Conservation (phyloP, 2,113 vertebrate species). For the Miniopterus natalensis region DNA sequence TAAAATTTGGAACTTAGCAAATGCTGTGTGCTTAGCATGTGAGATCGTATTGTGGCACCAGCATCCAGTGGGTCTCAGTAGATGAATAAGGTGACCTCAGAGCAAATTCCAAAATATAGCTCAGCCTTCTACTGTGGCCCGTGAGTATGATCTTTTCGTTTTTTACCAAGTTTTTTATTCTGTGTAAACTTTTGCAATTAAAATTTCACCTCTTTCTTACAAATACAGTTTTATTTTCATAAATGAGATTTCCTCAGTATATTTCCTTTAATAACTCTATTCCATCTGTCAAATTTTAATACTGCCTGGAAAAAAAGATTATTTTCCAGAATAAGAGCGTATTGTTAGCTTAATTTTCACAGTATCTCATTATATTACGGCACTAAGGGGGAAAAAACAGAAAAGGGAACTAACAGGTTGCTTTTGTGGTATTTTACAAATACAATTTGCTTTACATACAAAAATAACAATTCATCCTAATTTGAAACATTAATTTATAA, state of each 20-base stretch:
- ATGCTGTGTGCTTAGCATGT: background rate
- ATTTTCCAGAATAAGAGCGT: background rate
- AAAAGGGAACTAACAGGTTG: slow-evolving; percentile 27
- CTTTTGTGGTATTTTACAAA: slow-evolving; percentile 48
- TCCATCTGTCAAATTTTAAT: slow-evolving; percentile 51
- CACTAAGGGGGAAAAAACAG: slow-evolving; percentile 44
- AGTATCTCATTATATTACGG: slow-evolving; percentile 48
- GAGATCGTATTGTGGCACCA: background rate
- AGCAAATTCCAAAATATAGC: slow-evolving; percentile 4
- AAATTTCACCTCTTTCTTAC: slow-evolving; percentile 45
- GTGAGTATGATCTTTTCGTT: background rate
- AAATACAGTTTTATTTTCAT: slow-evolving; percentile 24
- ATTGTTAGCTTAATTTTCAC: slow-evolving; percentile 47
- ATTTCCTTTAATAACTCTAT: slow-evolving; percentile 43
- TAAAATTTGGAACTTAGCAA: slow-evolving; percentile 31
- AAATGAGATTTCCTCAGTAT: slow-evolving; percentile 1
- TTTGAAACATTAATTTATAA: slow-evolving; percentile 40
- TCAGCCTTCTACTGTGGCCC: background rate
- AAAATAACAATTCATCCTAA: slow-evolving; percentile 40
- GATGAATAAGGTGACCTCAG: background rate
- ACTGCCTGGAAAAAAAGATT: background rate
- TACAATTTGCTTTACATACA: slow-evolving; percentile 10
- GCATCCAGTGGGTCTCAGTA: background rate
- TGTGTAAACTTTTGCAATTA: slow-evolving; percentile 33
- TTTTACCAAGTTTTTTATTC: slow-evolving; percentile 34